These are phyloP conservation scores for Euclidia mi DNA, from an alignment of 2,888 invertebrate genomes.

Conservation along the genomic window DNA sequence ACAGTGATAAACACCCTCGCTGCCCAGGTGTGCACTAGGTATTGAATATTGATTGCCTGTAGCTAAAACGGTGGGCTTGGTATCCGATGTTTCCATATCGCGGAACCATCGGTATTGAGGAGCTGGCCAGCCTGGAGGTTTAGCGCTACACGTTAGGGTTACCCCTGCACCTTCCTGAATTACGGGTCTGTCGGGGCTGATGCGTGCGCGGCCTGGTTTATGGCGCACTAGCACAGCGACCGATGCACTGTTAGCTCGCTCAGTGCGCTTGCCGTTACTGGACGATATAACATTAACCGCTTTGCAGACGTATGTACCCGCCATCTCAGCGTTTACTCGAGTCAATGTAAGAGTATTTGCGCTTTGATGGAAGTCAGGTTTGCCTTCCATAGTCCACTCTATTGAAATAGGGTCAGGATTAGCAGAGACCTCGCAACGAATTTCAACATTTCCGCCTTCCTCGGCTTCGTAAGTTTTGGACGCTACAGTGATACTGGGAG, in stretches of 20 bases:
- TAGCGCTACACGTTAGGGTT: conserved; percentile 96
- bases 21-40: conserved; percentile 95
- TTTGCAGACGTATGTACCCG: conserved; percentile 97
- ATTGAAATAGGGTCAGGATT: conserved; percentile 95
- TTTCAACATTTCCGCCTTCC: conserved; percentile 95
- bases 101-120: conserved; percentile 97
- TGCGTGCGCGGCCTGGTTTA: too few relatives aligned
- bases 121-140: conserved; percentile 97
- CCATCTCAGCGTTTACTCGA: conserved; percentile 95
- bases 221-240: too few relatives aligned
- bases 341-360: conserved; percentile 94
- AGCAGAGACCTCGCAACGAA: conserved; percentile 96
- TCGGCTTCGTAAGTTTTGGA: conserved; percentile 95
- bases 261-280: conserved; percentile 92
- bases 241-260: conserved; percentile 95
- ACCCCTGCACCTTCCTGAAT: conserved; percentile 96
- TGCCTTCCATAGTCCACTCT: conserved; percentile 96
- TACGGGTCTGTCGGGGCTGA: too few relatives aligned
- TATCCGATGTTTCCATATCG: conserved; percentile 91
- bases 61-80: conserved; percentile 92
- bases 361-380: conserved; percentile 95
- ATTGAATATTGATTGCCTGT: conserved; percentile 96
- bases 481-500: conserved; percentile 95
- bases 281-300: conserved; percentile 96
- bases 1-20: conserved; percentile 97